Conservation (phyloP, 2,888 invertebrate genomes). For the Tyria jacobaeae region DNA sequence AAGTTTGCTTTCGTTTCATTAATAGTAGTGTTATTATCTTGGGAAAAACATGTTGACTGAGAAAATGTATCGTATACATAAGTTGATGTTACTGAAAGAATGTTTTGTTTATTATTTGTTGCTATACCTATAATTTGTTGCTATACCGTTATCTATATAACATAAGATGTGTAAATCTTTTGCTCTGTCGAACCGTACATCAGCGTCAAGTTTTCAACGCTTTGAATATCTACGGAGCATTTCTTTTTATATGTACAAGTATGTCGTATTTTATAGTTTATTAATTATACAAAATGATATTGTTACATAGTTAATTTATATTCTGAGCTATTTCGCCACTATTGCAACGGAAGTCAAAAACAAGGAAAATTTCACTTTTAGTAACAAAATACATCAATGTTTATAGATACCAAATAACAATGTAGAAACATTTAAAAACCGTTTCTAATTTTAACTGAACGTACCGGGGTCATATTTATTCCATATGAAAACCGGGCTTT, state of each 20-base stretch:
- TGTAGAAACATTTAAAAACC: conserved; percentile 36
- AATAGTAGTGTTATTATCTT: conserved; percentile 1
- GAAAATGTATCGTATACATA: background rate
- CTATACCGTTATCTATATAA: too few species aligned
- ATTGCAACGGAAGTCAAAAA: background rate
- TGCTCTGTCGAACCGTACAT: too few species aligned
- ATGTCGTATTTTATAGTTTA: background rate
- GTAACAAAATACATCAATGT: too few species aligned
- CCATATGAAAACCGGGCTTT: conserved; percentile 72
- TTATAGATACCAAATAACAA: conserved; percentile 22
- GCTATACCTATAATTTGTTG: background rate
- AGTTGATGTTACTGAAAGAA: background rate
- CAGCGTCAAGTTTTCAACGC: background rate
- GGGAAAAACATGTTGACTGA: background rate
- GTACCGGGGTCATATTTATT: conserved; percentile 66
- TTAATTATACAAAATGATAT: background rate
- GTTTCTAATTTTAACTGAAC: conserved; percentile 62
- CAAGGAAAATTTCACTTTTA: conserved; percentile 19
- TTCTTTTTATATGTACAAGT: background rate
- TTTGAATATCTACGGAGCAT: background rate
- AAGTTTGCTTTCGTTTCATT: conserved; percentile 28
- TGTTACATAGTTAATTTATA: background rate
- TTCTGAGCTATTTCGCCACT: background rate
- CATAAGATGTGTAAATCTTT: too few species aligned
- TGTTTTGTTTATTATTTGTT: background rate